A percentile compares a stretch with the other conserved stretches of the same genome.
phyloP scores from a whole-genome alignment of 2,888 invertebrate species.

The Carcina quercana region DNA sequence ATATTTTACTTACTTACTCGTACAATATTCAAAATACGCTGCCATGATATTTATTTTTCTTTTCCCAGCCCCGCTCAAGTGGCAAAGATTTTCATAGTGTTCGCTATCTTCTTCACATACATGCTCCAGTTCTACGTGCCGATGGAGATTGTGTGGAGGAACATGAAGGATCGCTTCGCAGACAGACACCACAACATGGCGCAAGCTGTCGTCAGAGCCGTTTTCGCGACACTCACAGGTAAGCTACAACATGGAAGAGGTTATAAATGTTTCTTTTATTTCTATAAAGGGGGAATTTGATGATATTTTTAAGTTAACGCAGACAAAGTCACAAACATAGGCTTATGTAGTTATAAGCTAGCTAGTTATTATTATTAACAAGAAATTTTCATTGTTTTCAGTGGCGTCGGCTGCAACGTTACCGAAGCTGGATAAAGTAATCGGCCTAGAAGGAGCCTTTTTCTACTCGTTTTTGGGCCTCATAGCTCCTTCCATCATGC shows the following conservation, averaged over 20 bases:
- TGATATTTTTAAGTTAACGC: no score
- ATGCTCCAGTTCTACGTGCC: slow-evolving; percentile 96
- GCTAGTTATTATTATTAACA: no score
- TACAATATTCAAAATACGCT: no score
- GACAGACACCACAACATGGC: slow-evolving; percentile 48
- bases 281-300: no score
- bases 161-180: slow-evolving; percentile 62
- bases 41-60: no score
- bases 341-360: not conserved
- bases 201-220: slow-evolving; percentile 50
- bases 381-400: slow-evolving; percentile 24
- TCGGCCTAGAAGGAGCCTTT: slow-evolving; percentile 68
- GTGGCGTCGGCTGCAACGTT: slow-evolving; percentile 57
- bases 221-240: slow-evolving; percentile 62
- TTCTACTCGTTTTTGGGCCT: slow-evolving; percentile 84
- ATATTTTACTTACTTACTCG: no score
- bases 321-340: not conserved
- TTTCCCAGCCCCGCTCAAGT: slow-evolving; percentile 81
- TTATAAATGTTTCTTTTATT: no score
- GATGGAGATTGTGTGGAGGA: slow-evolving; percentile 92
- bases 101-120: slow-evolving; percentile 94
- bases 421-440: slow-evolving; percentile 59
- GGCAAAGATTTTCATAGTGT: slow-evolving; percentile 87
- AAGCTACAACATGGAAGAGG: slow-evolving; percentile 13
- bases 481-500: slow-evolving; percentile 81